Evolutionary conservation across 2,113 vertebrate species (phyloP).

Genomic region (Vidua macroura): DNA sequence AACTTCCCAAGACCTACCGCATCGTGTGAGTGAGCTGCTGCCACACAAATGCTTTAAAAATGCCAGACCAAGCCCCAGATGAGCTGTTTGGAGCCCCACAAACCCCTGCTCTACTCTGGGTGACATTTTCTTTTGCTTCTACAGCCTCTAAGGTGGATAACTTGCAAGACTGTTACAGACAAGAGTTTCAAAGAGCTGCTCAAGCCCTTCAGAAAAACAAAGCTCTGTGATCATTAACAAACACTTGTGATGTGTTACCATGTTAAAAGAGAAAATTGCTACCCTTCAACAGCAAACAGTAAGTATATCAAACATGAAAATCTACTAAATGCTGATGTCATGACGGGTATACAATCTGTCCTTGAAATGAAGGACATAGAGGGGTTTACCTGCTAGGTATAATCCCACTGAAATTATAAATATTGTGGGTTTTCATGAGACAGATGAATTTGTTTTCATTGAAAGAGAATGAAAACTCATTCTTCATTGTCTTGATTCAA

Average conservation of each 20-base stretch:
- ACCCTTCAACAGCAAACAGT: background rate
- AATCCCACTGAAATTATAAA: background rate
- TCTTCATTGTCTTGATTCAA: background rate
- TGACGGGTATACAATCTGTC: background rate
- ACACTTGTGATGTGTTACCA: background rate
- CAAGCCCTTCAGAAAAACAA: background rate
- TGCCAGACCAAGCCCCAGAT: background rate
- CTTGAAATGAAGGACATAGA: background rate
- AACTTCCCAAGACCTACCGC: background rate
- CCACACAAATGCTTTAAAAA: background rate
- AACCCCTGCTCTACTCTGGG: background rate
- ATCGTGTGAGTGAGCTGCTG: background rate
- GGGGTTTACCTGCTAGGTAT: background rate
- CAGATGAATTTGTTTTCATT: background rate
- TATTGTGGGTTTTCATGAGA: background rate
- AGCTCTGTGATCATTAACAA: background rate
- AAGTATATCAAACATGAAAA: background rate
- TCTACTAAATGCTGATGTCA: background rate
- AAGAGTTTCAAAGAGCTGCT: background rate
- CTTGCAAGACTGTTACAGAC: background rate
- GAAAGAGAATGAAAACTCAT: background rate
- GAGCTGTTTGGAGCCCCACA: background rate
- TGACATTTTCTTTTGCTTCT: background rate
- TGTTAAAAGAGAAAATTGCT: background rate
- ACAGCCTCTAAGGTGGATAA: background rate